Base-by-base conservation (phyloP, 2,113 vertebrate species). In the Tragelaphus scriptus region DNA sequence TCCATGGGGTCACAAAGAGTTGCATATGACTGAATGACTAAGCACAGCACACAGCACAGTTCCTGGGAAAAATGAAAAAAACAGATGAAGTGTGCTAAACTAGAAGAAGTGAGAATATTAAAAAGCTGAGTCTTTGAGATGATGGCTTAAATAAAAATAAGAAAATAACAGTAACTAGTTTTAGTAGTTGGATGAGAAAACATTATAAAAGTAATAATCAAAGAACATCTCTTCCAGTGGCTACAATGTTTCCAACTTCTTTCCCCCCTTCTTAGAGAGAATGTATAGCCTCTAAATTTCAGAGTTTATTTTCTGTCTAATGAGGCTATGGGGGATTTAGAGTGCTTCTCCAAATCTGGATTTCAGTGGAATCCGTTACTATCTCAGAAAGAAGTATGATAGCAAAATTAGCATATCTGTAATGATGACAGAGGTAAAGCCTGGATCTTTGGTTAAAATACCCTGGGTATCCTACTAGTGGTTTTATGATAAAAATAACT, bases 331-430 rank as follows among this genome's bases (percentile, higher is more conserved):
- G 44, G 23, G 32, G 80, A 90, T 86, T 86, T 44, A 80, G 90
- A 92, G 75, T 80, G 13, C 16, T 71, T 97, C 56, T 5, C 5
- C 25, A 68, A 55, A 89, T 89, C 36, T 86, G 47, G 12, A 89
- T 92, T 82, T 89, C 87, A 91, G 9, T 10, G 86, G 84, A 53
- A 89, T 90, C 40, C 92, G 13, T 85, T 81, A n/a, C 55, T 61
- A 25, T 77, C 53, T 96, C 23, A 68, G n/a, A 89, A 90, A 51
- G 87, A 93, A 89, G 96, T 79, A 75, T n/a, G 14, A 32, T 30
- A 7, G 13, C 49, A 2, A 93, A 58, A 59, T 91, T 63, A 25
- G 21, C 49, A 88, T 77, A n/a, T 49, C n/a, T 75, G 8, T 65
- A 88, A 82, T 75, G 32, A 79, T 2, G 30, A 87, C n/a, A 87